A percentile compares a stretch with the other conserved stretches of the same genome.
Conservation (phyloP, 1,140 invertebrate genomes). For the Aphelenchoides besseyi region DNA sequence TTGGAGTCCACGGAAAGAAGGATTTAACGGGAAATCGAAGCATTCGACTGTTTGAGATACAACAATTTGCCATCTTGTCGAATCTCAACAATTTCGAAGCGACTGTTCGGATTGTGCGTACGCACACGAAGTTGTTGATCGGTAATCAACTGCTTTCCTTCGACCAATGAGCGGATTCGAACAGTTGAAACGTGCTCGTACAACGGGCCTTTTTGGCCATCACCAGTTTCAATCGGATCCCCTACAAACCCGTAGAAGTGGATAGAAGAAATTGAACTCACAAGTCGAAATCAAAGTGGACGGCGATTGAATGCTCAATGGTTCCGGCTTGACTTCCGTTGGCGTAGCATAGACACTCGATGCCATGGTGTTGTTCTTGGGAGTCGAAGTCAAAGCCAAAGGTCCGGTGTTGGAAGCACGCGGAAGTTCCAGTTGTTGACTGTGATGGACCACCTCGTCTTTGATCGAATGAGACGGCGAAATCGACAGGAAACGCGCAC, state of each 20-base stretch:
- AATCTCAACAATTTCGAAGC: not conserved
- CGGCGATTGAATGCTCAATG: not conserved
- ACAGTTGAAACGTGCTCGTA: not conserved
- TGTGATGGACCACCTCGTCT: not conserved
- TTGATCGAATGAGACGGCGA: not conserved
- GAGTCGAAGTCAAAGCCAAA: not conserved
- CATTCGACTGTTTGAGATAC: no score
- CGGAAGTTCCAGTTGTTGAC: no score
- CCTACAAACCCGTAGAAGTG: no score
- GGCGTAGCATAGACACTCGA: no score
- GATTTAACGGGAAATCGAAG: no score
- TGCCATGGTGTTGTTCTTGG: not conserved
- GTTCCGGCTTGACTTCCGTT: no score
- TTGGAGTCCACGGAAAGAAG: no score
- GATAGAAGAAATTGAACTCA: not conserved
- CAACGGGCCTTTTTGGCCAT: not conserved
- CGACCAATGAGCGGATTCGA: not conserved
- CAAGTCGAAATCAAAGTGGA: not conserved
- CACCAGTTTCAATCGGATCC: not conserved
- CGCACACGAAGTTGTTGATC: not conserved
- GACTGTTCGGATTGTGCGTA: not conserved
- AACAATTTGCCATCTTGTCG: not conserved
- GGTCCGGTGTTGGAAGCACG: not conserved
- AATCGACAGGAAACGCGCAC: not conserved
- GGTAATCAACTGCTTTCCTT: not conserved